These are phyloP conservation scores for Agelastica alni DNA, from an alignment of 2,888 invertebrate genomes.

Conservation along the genomic window DNA sequence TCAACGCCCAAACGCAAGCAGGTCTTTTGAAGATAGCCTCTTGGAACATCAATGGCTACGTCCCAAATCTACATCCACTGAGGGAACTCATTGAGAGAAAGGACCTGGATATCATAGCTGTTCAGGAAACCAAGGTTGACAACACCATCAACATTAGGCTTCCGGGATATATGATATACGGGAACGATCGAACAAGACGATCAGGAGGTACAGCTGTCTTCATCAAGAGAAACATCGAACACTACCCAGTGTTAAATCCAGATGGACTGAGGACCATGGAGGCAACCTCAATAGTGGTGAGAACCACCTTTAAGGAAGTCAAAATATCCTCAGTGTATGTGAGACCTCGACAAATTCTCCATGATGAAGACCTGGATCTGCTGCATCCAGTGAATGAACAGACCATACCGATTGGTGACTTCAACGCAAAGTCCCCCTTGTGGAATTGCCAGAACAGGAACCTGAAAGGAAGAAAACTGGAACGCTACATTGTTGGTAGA, in stretches of 20 bases:
- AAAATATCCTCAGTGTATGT: neutral
- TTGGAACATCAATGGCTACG: neutral
- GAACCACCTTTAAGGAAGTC: neutral
- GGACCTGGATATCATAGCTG: neutral
- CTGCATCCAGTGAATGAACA: neutral
- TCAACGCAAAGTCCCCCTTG: neutral
- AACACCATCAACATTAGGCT: neutral
- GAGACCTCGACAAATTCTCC: neutral
- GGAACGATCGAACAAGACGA: neutral
- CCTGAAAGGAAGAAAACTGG: neutral
- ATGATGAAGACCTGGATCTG: neutral
- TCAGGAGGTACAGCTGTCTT: conserved; percentile 1
- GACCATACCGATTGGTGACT: neutral
- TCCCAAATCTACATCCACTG: neutral
- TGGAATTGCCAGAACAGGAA: neutral
- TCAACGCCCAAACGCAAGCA: too few relatives aligned
- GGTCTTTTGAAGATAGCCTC: neutral
- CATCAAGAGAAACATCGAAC: neutral
- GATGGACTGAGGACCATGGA: conserved; percentile 3
- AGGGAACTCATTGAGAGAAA: neutral
- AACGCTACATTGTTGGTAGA: neutral
- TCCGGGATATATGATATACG: neutral
- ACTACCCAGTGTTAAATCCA: neutral
- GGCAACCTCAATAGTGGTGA: neutral
- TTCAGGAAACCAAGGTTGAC: conserved; percentile 1